phyloP scores from a whole-genome alignment of 2,888 invertebrate species.

The Pollenia angustigena region DNA sequence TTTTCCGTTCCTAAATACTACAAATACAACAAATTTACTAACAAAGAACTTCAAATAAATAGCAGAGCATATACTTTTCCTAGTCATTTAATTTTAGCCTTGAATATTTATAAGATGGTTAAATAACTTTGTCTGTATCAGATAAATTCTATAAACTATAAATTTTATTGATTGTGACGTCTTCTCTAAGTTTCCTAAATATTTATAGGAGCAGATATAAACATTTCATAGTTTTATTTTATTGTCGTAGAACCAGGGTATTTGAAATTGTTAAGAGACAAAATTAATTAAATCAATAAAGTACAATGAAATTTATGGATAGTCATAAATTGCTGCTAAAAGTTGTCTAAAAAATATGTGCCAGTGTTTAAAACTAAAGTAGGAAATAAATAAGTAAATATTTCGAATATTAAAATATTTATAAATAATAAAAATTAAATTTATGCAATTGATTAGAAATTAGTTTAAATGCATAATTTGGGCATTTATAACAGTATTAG shows the following conservation, averaged over 20 bases:
- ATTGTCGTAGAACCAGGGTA: not conserved
- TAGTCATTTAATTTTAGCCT: slow-evolving; percentile 31
- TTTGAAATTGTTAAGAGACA: slow-evolving; percentile 13
- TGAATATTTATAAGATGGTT: slow-evolving; percentile 64
- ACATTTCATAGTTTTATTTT: not conserved
- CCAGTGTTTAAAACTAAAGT: slow-evolving; percentile 13
- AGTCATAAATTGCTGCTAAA: slow-evolving; percentile 58
- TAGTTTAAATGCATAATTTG: too few species aligned
- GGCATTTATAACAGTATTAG: too few species aligned
- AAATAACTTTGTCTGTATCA: slow-evolving; percentile 29
- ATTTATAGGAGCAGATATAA: not conserved
- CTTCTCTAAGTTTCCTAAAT: not conserved
- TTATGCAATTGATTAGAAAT: not conserved
- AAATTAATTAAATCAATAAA: slow-evolving; percentile 68
- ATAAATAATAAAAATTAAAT: not conserved
- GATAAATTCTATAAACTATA: slow-evolving; percentile 34
- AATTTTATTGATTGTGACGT: slow-evolving; percentile 30
- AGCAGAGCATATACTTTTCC: not conserved
- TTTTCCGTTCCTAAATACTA: slow-evolving; percentile 33
- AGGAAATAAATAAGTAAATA: not conserved
- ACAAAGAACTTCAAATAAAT: too few species aligned
- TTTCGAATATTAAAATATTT: not conserved
- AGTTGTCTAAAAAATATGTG: slow-evolving; percentile 35
- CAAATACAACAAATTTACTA: not conserved
- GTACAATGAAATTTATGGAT: slow-evolving; percentile 55